Conservation (phyloP, 2,113 vertebrate genomes). For the Dromaius novaehollandiae region DNA sequence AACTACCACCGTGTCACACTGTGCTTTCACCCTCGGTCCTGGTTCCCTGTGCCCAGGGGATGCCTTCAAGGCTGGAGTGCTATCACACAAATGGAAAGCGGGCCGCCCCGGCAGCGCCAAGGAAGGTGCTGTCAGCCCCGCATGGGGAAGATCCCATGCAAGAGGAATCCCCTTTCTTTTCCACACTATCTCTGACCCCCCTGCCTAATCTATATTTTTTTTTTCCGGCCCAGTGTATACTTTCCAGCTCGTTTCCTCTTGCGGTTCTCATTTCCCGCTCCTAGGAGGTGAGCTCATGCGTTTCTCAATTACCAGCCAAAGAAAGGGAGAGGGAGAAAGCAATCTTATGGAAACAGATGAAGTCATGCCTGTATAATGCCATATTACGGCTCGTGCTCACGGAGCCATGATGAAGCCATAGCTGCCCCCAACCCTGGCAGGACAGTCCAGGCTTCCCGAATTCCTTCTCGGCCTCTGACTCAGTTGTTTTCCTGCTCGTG, state of each 20-base stretch:
- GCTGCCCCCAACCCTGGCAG: not conserved
- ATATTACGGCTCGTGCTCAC: not conserved
- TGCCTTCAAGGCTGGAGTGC: not conserved
- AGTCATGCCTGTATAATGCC: constrained; percentile 67
- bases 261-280: constrained; percentile 71
- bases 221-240: constrained; percentile 38
- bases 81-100: not conserved
- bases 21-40: not conserved
- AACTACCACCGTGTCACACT: not conserved
- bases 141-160: not conserved
- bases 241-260: constrained; percentile 74
- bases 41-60: not conserved
- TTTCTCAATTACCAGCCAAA: constrained; percentile 72
- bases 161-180: constrained; percentile 51
- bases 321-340: constrained; percentile 61
- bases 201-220: constrained; percentile 42
- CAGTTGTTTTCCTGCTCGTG: not conserved
- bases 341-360: constrained; percentile 74
- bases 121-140: not conserved
- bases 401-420: not conserved
- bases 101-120: not conserved
- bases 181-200: not conserved
- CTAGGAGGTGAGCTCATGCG: constrained; percentile 73
- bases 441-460: not conserved
- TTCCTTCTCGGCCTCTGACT: not conserved